Evolutionary conservation across 2,113 vertebrate genomes (phyloP).

Genomic region (Origma solitaria): DNA sequence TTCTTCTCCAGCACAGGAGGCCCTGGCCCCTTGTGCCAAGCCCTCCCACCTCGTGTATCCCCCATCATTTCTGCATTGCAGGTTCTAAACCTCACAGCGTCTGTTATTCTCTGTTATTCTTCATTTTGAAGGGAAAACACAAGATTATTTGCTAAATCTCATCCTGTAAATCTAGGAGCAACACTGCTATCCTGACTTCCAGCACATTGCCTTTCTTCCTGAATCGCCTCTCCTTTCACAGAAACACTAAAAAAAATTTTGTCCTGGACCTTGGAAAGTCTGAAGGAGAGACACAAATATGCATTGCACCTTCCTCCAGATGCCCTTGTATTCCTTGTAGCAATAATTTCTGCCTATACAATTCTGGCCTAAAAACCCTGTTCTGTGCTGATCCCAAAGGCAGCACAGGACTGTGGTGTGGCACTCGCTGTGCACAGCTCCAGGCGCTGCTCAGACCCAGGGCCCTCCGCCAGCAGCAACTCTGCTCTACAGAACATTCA

Average conservation of each 20-base stretch:
- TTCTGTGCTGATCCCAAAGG: rapidly evolving
- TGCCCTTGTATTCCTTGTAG: neutral
- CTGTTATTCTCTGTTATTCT: neutral
- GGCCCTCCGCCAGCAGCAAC: neutral
- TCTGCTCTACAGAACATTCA: neutral
- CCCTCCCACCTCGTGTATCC: neutral
- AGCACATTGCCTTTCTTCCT: neutral
- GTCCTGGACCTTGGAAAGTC: neutral
- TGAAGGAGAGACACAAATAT: neutral
- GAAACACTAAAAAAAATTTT: neutral
- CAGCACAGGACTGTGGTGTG: rapidly evolving
- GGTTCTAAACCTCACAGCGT: neutral
- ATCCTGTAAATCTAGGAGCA: neutral
- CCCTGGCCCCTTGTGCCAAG: neutral
- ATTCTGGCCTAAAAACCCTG: neutral
- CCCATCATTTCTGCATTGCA: neutral
- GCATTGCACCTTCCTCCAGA: neutral
- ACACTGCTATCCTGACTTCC: neutral
- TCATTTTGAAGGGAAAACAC: neutral
- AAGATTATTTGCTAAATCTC: neutral
- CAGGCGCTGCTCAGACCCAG: neutral
- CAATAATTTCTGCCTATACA: neutral
- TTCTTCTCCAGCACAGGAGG: neutral
- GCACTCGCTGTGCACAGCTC: neutral
- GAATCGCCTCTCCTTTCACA: neutral